A percentile compares a stretch with the other conserved stretches of the same genome.
Conservation (phyloP, 2,113 vertebrate genomes). For the Casuarius casuarius region DNA sequence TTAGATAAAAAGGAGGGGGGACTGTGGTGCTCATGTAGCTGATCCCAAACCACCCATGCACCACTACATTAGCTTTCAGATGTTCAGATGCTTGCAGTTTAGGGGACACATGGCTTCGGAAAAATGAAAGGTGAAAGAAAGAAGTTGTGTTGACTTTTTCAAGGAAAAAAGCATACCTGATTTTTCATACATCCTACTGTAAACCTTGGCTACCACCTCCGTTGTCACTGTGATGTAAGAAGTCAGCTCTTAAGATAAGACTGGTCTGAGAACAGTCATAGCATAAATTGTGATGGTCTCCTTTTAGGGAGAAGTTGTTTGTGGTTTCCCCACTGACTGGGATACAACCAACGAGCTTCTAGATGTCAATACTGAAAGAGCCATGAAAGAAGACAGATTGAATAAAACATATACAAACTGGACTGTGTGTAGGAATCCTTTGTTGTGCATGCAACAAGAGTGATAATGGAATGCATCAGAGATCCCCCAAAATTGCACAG, state of each 20-base stretch:
- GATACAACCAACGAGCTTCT: not conserved
- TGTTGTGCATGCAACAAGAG: not conserved
- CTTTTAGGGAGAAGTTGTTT: not conserved
- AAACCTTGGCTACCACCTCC: not conserved
- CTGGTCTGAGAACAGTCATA: not conserved
- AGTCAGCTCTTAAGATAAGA: not conserved
- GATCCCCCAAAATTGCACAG: rapidly evolving
- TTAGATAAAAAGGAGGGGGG: not conserved
- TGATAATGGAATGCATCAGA: not conserved
- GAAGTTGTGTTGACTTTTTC: not conserved
- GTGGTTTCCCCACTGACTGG: not conserved
- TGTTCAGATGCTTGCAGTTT: not conserved
- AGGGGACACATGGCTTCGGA: not conserved
- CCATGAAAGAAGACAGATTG: not conserved
- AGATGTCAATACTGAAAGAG: not conserved
- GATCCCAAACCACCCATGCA: not conserved
- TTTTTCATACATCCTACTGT: not conserved
- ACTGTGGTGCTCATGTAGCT: rapidly evolving
- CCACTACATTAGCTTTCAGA: not conserved
- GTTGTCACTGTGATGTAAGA: not conserved
- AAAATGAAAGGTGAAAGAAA: not conserved
- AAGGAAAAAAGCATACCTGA: not conserved
- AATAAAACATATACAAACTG: not conserved
- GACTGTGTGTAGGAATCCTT: not conserved
- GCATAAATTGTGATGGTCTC: not conserved